Percentiles rank a stretch among this genome's conserved stretches.
These are phyloP conservation scores for Ophiodon elongatus DNA, from an alignment of 2,113 vertebrate genomes.

Conservation along the genomic window DNA sequence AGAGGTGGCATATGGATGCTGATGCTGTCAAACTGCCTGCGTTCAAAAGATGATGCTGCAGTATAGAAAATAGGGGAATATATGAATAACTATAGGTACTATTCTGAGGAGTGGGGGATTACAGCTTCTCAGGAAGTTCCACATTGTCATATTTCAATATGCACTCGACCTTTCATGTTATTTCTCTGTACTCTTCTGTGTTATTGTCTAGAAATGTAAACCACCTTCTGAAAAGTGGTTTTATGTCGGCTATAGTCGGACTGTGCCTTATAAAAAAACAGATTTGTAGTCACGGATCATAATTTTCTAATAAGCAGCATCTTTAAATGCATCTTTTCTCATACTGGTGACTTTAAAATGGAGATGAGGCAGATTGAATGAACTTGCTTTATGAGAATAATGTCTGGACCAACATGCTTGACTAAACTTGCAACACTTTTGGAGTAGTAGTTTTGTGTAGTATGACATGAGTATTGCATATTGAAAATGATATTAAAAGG, in stretches of 20 bases:
- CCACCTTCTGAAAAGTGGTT: background rate
- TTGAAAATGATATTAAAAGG: background rate
- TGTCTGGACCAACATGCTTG: background rate
- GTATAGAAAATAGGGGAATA: background rate
- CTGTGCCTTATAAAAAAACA: background rate
- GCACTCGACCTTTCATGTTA: background rate
- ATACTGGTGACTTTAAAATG: background rate
- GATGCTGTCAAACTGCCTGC: background rate
- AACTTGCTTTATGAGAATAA: constrained; percentile 1
- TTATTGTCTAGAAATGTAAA: background rate
- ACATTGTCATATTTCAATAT: background rate
- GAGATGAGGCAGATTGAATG: background rate
- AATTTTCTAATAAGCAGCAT: background rate
- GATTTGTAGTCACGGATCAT: background rate
- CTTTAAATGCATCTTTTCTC: background rate
- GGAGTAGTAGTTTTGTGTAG: background rate
- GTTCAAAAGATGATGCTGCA: background rate
- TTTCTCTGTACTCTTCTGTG: background rate
- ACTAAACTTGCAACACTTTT: background rate
- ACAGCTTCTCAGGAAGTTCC: constrained; percentile 2
- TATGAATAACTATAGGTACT: background rate
- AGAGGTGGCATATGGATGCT: background rate
- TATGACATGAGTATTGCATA: too few species aligned
- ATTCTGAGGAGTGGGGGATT: background rate
- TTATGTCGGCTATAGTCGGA: background rate